Percentiles rank a stretch among this genome's conserved stretches.
phyloP scores from a whole-genome alignment of 2,797 vertebrate species.

The Oreochromis grahami region DNA sequence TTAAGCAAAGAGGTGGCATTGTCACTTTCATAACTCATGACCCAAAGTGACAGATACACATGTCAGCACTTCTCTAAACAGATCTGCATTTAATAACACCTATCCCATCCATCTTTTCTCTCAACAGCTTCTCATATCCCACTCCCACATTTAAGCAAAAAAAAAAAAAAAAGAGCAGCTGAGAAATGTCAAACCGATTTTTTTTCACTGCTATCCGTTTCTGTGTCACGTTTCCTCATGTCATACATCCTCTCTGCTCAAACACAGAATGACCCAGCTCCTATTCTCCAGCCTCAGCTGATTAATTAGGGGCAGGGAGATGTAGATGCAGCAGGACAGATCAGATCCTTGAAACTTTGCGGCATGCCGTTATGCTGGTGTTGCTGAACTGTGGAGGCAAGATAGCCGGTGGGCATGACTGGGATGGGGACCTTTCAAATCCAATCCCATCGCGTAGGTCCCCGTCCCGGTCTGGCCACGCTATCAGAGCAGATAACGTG shows the following conservation, averaged over 20 bases:
- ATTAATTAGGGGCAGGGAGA: conserved; percentile 55
- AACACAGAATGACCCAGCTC: not conserved
- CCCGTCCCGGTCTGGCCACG: conserved; percentile 41
- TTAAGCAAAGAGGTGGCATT: conserved; percentile 37
- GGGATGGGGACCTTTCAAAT: conserved; percentile 80
- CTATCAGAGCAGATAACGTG: conserved; percentile 78
- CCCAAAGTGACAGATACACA: conserved; percentile 54
- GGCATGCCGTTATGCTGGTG: conserved; percentile 46
- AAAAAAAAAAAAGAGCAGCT: not conserved
- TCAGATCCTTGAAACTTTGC: conserved; percentile 55
- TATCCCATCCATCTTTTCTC: not conserved
- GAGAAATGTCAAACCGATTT: not conserved
- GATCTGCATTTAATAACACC: conserved; percentile 26
- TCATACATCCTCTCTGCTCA: not conserved
- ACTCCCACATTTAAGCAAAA: not conserved
- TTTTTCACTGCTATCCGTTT: not conserved
- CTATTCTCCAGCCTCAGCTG: conserved; percentile 24
- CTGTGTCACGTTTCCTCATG: conserved; percentile 5
- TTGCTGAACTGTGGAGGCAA: conserved; percentile 71
- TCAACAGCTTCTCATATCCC: not conserved
- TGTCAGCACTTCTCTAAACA: conserved; percentile 64
- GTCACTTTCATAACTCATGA: conserved; percentile 56
- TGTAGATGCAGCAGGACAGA: conserved; percentile 55
- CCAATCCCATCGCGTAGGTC: conserved; percentile 61
- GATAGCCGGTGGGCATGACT: conserved; percentile 68